These are phyloP conservation scores for Euplexia lucipara DNA, from an alignment of 2,888 invertebrate species.

Conservation along the genomic window DNA sequence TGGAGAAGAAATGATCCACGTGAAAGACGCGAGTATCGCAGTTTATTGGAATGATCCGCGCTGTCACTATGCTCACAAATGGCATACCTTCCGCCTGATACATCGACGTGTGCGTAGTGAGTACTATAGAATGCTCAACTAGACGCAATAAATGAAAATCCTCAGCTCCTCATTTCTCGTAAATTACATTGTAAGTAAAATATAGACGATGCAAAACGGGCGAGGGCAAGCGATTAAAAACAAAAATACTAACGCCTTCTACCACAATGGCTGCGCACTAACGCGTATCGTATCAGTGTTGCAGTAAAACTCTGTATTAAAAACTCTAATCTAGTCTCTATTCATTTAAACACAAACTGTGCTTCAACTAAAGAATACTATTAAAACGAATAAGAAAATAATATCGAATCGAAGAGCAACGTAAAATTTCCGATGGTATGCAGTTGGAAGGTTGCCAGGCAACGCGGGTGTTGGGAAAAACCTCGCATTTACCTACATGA, in stretches of 20 bases:
- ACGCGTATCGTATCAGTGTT: background rate
- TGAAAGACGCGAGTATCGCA: constrained; percentile 3
- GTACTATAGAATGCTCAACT: too few relatives aligned
- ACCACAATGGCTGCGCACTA: constrained; percentile 3
- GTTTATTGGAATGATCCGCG: constrained; percentile 5
- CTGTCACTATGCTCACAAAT: background rate
- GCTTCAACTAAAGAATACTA: constrained; percentile 25
- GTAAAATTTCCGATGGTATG: constrained; percentile 45
- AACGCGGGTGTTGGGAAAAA: constrained; percentile 51
- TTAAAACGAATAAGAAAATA: constrained; percentile 51
- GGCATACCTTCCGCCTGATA: background rate
- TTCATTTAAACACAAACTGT: constrained; percentile 25
- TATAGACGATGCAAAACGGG: too few relatives aligned
- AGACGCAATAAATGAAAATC: background rate
- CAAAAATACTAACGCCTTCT: constrained; percentile 19
- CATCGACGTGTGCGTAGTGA: background rate
- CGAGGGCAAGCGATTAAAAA: too few relatives aligned
- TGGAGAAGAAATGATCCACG: too few relatives aligned
- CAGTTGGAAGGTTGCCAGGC: constrained; percentile 61
- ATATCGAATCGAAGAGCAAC: constrained; percentile 49
- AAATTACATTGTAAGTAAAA: too few relatives aligned
- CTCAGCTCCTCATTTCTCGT: too few relatives aligned
- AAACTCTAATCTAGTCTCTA: background rate
- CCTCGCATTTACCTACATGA: constrained; percentile 64
- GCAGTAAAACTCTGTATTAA: too few relatives aligned